These are phyloP conservation scores for Cyclura pinguis DNA, from an alignment of 2,797 vertebrate species.

Conservation along the genomic window DNA sequence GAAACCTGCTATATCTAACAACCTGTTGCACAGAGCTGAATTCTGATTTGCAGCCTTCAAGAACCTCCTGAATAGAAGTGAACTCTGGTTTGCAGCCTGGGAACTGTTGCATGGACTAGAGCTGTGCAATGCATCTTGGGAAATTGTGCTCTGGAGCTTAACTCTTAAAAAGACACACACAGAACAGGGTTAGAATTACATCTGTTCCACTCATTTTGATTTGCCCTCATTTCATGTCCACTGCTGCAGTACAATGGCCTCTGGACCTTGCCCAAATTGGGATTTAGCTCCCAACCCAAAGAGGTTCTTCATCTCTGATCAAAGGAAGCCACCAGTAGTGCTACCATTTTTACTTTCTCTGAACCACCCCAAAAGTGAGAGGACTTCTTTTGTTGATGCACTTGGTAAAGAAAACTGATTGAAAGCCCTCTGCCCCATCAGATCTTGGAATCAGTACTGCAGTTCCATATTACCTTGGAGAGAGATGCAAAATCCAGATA, in stretches of 20 bases:
- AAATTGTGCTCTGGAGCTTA: neutral
- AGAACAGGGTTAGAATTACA: neutral
- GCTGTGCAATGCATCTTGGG: neutral
- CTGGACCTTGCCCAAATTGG: neutral
- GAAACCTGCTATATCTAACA: no score
- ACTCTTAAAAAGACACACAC: neutral
- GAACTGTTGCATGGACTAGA: no score
- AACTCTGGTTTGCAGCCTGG: neutral
- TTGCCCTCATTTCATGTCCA: neutral
- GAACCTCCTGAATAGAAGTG: neutral
- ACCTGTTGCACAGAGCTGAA: neutral
- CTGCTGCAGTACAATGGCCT: neutral
- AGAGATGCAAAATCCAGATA: neutral
- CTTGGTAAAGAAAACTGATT: neutral
- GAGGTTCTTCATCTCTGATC: neutral
- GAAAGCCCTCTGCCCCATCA: neutral
- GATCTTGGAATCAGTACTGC: neutral
- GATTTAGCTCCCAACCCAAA: neutral
- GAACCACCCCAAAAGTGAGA: neutral
- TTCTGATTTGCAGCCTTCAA: neutral
- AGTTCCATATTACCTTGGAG: neutral
- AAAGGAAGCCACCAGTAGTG: neutral
- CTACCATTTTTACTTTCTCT: neutral
- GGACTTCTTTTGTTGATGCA: neutral
- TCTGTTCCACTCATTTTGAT: neutral